Evolutionary conservation across 2,113 vertebrate species (phyloP), one percentile per base, ranked within the genome.

Genomic region (Gnathonemus longibarbis): DNA sequence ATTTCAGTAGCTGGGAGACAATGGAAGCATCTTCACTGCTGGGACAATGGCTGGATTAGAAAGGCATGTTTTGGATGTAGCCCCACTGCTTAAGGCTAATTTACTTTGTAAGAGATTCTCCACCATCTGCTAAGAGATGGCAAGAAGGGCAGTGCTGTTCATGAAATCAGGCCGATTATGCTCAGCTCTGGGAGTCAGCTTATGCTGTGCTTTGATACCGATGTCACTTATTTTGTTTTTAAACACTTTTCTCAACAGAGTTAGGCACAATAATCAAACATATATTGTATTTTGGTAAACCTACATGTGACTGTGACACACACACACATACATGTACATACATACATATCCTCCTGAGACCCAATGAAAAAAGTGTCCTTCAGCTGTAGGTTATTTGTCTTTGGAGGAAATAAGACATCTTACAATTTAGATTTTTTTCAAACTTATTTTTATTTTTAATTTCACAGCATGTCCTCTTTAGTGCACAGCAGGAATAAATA

Each of bases 111-210:
- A 35, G 85, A 27, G 48, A 35, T 27, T 52, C 85, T 56, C 50
- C n/a, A 49, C 85, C 85, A 87, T 87, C 85, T 87, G 85, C n/a
- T 52, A 87, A 49, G 48, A 87, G 85, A 48, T n/a, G 35, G 48
- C 85, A 31, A 9, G n/a, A 49, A 53, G 50, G 10, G n/a, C 10
- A n/a, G 31, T 48, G 50, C n/a, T 52, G 48, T 52, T 52, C n/a
- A 53, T 56, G 50, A 87, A 87, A 52, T 56, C 50, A 48, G 46
- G 50, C 3, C 50, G 48, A 27, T 13, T 87, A 19, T 87, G 84
- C 84, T 7, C 24, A n/a, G 84, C 49, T 87, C 84, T 27, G 46
- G 84, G 45, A 52, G 84, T 31, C 46, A 53, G 49, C 49, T 27
- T 31, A 15, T 31, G 13, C 84, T 52, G 48, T 31, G 84, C 84